Percentiles rank a stretch among this genome's conserved stretches.
These are phyloP conservation scores for Hyposoter dolosus DNA, from an alignment of 2,888 invertebrate species.

Conservation along the genomic window DNA sequence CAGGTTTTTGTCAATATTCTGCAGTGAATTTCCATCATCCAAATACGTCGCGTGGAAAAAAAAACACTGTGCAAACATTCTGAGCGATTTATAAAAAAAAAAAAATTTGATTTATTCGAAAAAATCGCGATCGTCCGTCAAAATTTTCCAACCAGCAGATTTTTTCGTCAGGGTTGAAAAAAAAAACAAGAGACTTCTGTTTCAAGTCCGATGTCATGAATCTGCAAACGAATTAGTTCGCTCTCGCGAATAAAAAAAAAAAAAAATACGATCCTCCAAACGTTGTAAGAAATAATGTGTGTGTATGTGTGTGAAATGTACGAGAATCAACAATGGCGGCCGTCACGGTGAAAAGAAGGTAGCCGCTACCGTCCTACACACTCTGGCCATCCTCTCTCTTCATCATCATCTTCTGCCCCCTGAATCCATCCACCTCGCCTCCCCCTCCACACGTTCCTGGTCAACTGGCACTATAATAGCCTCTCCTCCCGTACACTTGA, in stretches of 20 bases:
- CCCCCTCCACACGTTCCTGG: constrained; percentile 27
- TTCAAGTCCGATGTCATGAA: neutral
- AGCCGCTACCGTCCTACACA: constrained; percentile 77
- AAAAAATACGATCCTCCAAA: neutral
- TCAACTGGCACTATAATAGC: constrained; percentile 60
- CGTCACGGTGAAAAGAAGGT: constrained; percentile 77
- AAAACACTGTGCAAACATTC: no score
- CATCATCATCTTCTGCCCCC: constrained; percentile 58
- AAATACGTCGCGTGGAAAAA: neutral
- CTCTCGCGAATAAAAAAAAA: neutral
- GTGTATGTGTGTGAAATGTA: constrained; percentile 44
- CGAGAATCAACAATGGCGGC: constrained; percentile 75
- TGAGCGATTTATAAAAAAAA: no score
- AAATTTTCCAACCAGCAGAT: neutral
- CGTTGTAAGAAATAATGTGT: neutral
- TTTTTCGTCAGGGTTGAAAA: neutral
- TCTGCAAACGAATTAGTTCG: neutral
- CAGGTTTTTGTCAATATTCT: neutral
- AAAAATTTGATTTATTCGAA: no score
- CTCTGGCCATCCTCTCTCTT: constrained; percentile 53
- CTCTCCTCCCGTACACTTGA: constrained; percentile 52
- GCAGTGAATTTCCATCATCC: neutral
- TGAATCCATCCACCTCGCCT: constrained; percentile 11
- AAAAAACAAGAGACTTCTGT: neutral
- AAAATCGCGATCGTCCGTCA: no score